Conservation (phyloP, 2,797 vertebrate species). For the Hoplostethus mediterraneus region DNA sequence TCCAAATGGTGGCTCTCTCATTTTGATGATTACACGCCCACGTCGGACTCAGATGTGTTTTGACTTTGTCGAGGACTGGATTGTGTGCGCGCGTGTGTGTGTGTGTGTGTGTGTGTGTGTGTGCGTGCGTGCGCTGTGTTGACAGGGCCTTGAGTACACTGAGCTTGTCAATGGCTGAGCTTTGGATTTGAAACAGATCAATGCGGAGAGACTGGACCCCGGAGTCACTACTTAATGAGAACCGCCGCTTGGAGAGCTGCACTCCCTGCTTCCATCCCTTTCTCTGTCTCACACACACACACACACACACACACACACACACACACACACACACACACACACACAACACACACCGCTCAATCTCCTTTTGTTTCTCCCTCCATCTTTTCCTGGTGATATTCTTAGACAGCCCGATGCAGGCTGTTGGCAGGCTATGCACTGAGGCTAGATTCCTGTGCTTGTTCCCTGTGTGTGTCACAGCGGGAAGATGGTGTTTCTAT, state of each 20-base stretch:
- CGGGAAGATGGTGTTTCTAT: constrained; percentile 6
- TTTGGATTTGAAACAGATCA: constrained; percentile 85
- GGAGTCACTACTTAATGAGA: constrained; percentile 77
- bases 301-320: constrained; percentile 21
- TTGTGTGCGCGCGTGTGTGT: neutral
- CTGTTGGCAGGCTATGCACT: constrained; percentile 12
- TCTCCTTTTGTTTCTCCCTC: constrained; percentile 16
- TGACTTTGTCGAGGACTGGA: neutral
- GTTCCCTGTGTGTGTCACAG: constrained; percentile 39
- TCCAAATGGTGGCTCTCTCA: too few species aligned
- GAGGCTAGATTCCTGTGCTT: neutral
- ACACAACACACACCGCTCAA: constrained; percentile 8
- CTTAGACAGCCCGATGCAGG: constrained; percentile 34
- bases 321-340: neutral
- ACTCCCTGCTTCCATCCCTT: constrained; percentile 26
- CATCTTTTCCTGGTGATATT: constrained; percentile 24
- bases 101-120: neutral
- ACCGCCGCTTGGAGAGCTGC: constrained; percentile 57
- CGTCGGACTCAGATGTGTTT: neutral
- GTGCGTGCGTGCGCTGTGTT: neutral
- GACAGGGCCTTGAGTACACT: constrained; percentile 53
- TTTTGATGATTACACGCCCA: too few species aligned
- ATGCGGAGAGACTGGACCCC: constrained; percentile 74
- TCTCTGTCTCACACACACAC: constrained; percentile 24
- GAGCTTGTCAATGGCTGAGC: constrained; percentile 73